These are phyloP conservation scores for Aphelocoma coerulescens DNA, from an alignment of 2,113 vertebrate species.

Conservation along the genomic window DNA sequence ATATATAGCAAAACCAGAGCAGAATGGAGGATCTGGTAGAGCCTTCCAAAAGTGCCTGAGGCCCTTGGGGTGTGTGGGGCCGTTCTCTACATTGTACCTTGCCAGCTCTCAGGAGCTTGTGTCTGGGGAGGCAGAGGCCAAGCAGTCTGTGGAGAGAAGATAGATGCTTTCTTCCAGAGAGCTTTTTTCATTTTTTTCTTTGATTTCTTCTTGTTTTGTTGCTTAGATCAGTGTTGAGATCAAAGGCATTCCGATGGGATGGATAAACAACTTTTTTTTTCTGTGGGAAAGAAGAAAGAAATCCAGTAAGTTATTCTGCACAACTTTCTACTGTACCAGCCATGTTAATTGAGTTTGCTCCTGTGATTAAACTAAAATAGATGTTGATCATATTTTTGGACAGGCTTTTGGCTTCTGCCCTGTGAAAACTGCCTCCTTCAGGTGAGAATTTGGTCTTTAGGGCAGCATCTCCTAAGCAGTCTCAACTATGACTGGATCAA, in stretches of 20 bases:
- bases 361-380: neutral
- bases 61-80: neutral
- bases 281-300: neutral
- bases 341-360: neutral
- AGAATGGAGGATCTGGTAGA: neutral
- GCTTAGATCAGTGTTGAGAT: neutral
- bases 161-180: neutral
- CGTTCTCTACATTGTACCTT: neutral
- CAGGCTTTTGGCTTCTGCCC: neutral
- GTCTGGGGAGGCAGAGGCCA: neutral
- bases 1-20: neutral
- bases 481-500: neutral
- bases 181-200: neutral
- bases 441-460: neutral
- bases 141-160: neutral
- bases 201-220: neutral
- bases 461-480: neutral
- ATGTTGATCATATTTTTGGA: neutral
- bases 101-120: neutral
- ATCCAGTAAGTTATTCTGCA: neutral
- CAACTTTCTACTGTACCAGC: neutral
- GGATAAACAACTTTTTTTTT: neutral
- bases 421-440: neutral
- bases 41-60: accelerated
- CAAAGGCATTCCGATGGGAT: neutral